Conservation (phyloP, 2,888 invertebrate species). For the Capitulum mitella region DNA sequence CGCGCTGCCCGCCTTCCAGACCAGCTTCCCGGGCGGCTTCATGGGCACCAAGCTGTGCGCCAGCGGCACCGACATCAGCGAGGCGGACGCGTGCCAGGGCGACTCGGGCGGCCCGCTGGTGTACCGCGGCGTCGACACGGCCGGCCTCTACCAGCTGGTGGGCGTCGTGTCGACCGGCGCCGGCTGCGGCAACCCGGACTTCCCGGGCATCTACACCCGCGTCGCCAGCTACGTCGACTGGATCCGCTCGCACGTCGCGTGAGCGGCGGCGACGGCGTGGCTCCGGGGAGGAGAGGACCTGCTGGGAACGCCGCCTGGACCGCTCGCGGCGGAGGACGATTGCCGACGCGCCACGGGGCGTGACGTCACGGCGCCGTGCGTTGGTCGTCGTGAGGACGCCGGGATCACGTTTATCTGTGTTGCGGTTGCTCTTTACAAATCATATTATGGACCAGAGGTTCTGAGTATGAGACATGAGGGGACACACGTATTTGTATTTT, state of each 20-base stretch:
- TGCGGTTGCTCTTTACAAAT: no score
- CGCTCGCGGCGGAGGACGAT: no score
- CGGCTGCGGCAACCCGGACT: conserved; percentile 69
- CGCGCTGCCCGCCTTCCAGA: neutral
- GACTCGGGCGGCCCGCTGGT: neutral
- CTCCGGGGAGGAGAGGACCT: no score
- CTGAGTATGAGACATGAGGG: no score
- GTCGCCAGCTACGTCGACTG: conserved; percentile 45
- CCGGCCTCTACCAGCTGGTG: conserved; percentile 46
- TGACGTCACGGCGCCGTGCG: no score
- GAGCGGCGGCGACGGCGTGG: no score
- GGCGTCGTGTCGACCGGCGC: conserved; percentile 81
- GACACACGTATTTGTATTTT: no score
- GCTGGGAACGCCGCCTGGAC: no score
- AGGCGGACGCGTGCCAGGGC: neutral
- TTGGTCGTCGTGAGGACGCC: no score
- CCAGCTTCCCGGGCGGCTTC: neutral
- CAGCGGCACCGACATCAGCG: neutral
- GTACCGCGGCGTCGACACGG: neutral
- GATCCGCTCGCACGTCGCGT: conserved; percentile 29
- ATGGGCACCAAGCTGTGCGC: neutral
- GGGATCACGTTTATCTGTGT: no score
- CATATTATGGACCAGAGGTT: no score
- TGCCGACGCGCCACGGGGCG: no score
- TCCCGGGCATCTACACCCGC: conserved; percentile 75